Evolutionary conservation across 2,888 invertebrate genomes (phyloP).

Genomic region (Tenthredo livida): DNA sequence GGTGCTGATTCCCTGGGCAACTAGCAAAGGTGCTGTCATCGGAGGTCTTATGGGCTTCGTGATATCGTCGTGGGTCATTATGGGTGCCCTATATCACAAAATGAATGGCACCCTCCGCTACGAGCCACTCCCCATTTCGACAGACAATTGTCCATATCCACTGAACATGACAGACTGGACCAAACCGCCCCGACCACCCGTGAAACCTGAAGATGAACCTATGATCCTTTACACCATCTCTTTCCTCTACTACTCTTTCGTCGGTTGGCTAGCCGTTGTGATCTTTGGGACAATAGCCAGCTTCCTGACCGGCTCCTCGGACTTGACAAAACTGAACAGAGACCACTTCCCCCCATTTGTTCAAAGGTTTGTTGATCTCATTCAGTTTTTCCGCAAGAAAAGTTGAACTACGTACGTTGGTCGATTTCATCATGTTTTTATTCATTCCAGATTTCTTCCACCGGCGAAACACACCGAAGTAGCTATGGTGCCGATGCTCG

Average conservation of each 20-base stretch:
- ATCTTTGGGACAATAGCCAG: conserved; percentile 83
- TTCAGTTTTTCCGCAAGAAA: neutral
- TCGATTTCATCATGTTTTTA: neutral
- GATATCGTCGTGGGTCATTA: conserved; percentile 68
- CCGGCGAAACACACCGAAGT: conserved; percentile 65
- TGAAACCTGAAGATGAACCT: conserved; percentile 67
- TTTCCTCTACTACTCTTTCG: conserved; percentile 85
- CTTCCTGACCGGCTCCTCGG: conserved; percentile 81
- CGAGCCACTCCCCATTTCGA: conserved; percentile 62
- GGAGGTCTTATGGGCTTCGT: conserved; percentile 75
- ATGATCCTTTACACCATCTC: conserved; percentile 83
- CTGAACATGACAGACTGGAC: conserved; percentile 62
- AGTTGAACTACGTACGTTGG: neutral
- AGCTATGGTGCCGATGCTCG: conserved; percentile 58
- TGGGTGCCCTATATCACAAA: conserved; percentile 69
- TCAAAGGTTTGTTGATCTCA: conserved; percentile 76
- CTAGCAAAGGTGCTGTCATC: conserved; percentile 81
- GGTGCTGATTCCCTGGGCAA: conserved; percentile 84
- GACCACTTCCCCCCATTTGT: conserved; percentile 82
- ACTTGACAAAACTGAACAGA: conserved; percentile 80
- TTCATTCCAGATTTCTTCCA: conserved; percentile 63
- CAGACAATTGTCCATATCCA: conserved; percentile 63
- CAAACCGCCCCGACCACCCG: conserved; percentile 29
- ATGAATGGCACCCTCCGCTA: conserved; percentile 62
- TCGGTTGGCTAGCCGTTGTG: conserved; percentile 82